These are phyloP conservation scores for Tetrax tetrax DNA, from an alignment of 2,113 vertebrate species.

Conservation along the genomic window DNA sequence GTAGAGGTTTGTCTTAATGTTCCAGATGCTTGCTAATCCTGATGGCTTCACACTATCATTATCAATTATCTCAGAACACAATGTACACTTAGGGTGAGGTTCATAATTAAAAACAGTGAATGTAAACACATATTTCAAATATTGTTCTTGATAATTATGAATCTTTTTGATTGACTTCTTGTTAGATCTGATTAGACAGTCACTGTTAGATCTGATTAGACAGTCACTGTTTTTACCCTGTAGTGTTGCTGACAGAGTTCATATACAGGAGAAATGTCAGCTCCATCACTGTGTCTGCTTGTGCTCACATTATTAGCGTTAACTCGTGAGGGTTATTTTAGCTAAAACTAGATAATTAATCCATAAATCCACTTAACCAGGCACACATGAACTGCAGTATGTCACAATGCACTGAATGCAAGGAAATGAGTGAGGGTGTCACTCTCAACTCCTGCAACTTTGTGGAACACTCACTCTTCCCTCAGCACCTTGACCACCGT, in stretches of 20 bases:
- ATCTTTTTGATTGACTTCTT: neutral
- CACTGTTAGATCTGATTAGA: neutral
- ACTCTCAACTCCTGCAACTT: neutral
- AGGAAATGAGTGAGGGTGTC: neutral
- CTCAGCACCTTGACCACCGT: neutral
- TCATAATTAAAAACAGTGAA: neutral
- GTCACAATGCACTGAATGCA: neutral
- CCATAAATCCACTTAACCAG: slow-evolving; percentile 48
- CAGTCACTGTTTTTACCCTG: neutral
- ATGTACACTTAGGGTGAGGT: neutral
- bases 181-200: neutral
- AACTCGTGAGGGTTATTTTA: slow-evolving; percentile 29
- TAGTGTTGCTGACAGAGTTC: neutral
- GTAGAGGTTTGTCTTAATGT: neutral
- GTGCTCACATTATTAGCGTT: neutral
- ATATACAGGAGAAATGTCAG: neutral
- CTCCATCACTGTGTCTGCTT: neutral
- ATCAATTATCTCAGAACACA: neutral
- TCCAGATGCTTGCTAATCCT: neutral
- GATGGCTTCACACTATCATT: neutral
- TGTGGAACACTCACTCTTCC: neutral
- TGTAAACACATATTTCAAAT: neutral
- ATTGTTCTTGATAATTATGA: neutral
- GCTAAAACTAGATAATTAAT: slow-evolving; percentile 48
- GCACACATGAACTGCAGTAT: neutral